phyloP scores from a whole-genome alignment of 2,797 vertebrate species.

The Neoniphon sammara region DNA sequence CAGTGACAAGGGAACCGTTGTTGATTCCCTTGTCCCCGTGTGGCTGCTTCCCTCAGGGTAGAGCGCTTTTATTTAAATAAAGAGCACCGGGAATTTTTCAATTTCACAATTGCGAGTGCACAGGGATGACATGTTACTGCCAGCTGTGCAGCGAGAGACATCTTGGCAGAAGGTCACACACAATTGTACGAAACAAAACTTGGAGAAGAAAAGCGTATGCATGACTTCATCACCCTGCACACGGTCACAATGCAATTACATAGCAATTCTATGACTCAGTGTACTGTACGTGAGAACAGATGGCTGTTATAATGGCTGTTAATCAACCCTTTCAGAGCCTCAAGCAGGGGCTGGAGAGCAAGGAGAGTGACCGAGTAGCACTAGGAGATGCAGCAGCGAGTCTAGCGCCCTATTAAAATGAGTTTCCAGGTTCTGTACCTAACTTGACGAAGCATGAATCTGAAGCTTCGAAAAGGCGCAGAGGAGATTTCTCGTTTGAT shows the following conservation, averaged over 20 bases:
- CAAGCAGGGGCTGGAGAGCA: background rate
- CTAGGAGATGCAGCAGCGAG: too few species aligned
- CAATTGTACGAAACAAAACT: background rate
- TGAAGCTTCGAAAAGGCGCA: too few species aligned
- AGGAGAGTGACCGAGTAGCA: background rate
- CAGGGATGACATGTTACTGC: background rate
- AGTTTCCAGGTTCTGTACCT: background rate
- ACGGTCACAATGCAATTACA: too few species aligned
- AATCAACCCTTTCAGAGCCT: background rate
- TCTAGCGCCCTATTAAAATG: background rate
- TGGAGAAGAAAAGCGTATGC: too few species aligned
- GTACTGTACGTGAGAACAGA: background rate
- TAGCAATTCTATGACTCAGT: too few species aligned
- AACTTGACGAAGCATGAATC: background rate
- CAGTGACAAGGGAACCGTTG: background rate
- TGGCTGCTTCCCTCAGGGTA: background rate
- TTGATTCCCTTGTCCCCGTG: background rate
- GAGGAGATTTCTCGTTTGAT: too few species aligned
- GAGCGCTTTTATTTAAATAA: background rate
- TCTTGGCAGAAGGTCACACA: background rate
- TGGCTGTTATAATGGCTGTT: background rate
- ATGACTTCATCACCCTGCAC: too few species aligned
- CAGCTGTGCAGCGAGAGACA: background rate
- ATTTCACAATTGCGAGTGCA: background rate
- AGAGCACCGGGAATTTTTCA: background rate